Conservation (phyloP, 2,888 invertebrate genomes). For the Diploptera punctata region DNA sequence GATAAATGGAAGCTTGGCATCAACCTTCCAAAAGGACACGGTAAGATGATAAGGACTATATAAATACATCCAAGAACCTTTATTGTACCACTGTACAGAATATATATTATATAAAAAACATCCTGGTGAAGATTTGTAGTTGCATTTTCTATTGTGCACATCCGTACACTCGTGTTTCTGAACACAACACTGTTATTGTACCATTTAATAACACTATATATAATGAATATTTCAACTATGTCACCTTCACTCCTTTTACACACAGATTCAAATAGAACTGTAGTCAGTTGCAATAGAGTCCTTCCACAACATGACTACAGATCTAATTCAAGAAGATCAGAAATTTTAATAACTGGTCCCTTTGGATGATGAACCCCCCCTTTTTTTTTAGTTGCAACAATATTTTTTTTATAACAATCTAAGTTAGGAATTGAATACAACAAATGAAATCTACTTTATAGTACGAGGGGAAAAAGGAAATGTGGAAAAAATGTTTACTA, state of each 20-base stretch:
- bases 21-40: too few species aligned
- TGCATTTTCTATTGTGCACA: slow-evolving; percentile 10
- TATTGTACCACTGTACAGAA: slow-evolving; percentile 39
- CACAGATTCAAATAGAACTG: too few species aligned
- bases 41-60: too few species aligned
- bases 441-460: too few species aligned
- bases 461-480: too few species aligned
- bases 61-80: slow-evolving; percentile 39
- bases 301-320: too few species aligned
- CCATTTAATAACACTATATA: slow-evolving; percentile 28
- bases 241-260: not conserved
- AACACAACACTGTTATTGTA: slow-evolving; percentile 35
- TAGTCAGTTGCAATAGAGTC: too few species aligned
- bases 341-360: slow-evolving; percentile 26
- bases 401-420: not conserved
- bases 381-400: not conserved
- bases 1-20: too few species aligned
- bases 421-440: too few species aligned
- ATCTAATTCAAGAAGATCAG: not conserved
- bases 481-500: too few species aligned
- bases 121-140: slow-evolving; percentile 4
- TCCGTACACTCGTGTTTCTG: not conserved
- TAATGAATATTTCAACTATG: not conserved
- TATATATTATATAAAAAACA: slow-evolving; percentile 33
- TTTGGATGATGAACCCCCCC: slow-evolving; percentile 1